Percentiles rank a stretch among this genome's conserved stretches.
These are phyloP conservation scores for Sorex araneus DNA, from an alignment of 2,113 vertebrate genomes.

Conservation along the genomic window DNA sequence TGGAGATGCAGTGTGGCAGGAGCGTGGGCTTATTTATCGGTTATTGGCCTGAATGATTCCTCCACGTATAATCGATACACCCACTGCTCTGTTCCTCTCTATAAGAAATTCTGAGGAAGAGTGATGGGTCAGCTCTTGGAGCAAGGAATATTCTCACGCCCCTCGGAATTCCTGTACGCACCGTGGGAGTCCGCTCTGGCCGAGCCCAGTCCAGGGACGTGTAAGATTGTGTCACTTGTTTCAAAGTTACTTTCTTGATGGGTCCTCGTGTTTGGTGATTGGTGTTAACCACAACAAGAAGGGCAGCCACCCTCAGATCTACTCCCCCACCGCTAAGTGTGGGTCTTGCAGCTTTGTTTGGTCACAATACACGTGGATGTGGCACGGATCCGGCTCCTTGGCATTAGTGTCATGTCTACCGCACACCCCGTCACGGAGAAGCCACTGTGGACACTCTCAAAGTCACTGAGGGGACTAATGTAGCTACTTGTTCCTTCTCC, in stretches of 20 bases:
- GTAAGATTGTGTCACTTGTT: not conserved
- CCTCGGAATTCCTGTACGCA: not conserved
- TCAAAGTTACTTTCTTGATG: not conserved
- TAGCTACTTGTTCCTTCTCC: not conserved
- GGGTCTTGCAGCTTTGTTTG: not conserved
- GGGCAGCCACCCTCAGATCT: not conserved
- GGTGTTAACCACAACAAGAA: conserved; percentile 7
- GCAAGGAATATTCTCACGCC: not conserved
- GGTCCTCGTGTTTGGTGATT: not conserved
- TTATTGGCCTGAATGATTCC: no score
- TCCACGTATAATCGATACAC: not conserved
- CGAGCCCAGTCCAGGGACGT: not conserved
- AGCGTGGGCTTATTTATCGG: no score
- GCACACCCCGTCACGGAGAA: not conserved
- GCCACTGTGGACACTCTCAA: fast-evolving
- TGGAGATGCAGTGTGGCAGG: no score
- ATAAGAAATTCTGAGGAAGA: not conserved
- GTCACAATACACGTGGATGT: not conserved
- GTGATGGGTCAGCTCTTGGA: not conserved
- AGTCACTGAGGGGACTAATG: not conserved
- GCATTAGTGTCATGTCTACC: not conserved
- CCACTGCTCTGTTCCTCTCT: not conserved
- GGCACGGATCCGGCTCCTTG: not conserved
- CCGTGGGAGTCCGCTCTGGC: not conserved
- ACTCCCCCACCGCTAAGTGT: not conserved